Evolutionary conservation across 2,888 invertebrate genomes (phyloP), one percentile per base, ranked within the genome.

Genomic region (Pherbina coryleti): DNA sequence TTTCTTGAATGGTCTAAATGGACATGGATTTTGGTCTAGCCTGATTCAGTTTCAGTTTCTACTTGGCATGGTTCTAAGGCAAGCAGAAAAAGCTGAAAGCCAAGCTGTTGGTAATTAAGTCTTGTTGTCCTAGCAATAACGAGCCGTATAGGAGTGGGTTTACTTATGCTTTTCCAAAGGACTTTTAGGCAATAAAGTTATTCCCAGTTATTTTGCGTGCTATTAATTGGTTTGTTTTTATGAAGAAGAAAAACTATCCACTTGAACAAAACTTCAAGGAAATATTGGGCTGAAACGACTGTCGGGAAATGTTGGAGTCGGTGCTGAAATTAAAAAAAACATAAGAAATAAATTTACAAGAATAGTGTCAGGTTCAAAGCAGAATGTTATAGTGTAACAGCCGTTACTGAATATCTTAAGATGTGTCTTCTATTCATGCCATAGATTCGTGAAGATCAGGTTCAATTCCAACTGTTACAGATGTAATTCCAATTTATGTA

Each of bases 121-220:
- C 62, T 31, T 62, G 62, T 62, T 66, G 66, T 66, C 66, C 34
- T 66, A 34, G 66, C 66, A 66, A 66, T 34, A 37, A 66, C n/a
- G 28, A 25, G 17, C 1, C 11, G 11, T 14, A 11, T 44, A 44
- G 4, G 11, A 11, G 44, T 11, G 44, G 11, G 1, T 44, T 44
- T 44, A 44, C 44, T 44, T 44, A 44, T 11, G 44, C 1, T 11
- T 44, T 44, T 14, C 7, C 3, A 44, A 44, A 14, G 44, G 44
- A 44, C 44, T 44, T 44, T 28, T n/a, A 8, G 28, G 22, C 60
- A 14, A 60, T 11, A 60, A 28, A 28, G 17, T 25, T 55, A 14
- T 60, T 28, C 28, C 28, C 22, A 60, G 60, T n/a, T 25, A 25
- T 60, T 60, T 60, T 60, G 22, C 11, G 60, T 60, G 60, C 28